Conservation (phyloP, 1,140 invertebrate species). For the Magallana ariakensis region DNA sequence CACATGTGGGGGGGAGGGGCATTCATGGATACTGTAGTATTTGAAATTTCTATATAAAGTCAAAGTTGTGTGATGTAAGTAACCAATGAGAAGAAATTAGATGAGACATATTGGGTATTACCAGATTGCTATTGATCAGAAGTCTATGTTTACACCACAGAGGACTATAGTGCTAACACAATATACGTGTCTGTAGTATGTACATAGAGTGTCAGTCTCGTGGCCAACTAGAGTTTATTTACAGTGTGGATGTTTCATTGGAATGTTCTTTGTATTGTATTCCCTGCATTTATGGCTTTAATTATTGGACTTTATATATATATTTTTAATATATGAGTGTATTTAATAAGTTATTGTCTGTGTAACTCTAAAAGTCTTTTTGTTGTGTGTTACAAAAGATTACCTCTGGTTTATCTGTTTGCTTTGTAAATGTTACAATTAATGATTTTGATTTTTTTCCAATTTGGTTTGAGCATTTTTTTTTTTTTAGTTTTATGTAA, state of each 20-base stretch:
- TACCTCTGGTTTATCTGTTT: constrained; percentile 22
- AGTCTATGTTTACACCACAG: not conserved
- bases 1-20: too few species aligned
- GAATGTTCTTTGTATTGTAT: constrained; percentile 8
- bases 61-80: too few species aligned
- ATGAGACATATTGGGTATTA: too few species aligned
- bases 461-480: too few species aligned
- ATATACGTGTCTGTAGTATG: not conserved
- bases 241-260: not conserved
- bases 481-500: too few species aligned
- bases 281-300: constrained; percentile 21
- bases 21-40: too few species aligned
- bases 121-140: not conserved
- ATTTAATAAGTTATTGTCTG: constrained; percentile 30
- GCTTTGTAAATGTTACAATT: not conserved
- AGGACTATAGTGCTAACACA: constrained; percentile 15
- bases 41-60: too few species aligned
- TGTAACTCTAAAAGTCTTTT: not conserved
- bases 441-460: not conserved
- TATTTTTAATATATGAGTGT: constrained; percentile 33
- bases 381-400: constrained; percentile 21
- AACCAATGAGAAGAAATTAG: too few species aligned
- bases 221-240: not conserved
- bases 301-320: constrained; percentile 3
- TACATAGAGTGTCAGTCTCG: not conserved